A percentile compares a stretch with the other conserved stretches of the same genome.
Evolutionary conservation across 2,888 invertebrate species (phyloP).

Genomic region (Metalampra italica): DNA sequence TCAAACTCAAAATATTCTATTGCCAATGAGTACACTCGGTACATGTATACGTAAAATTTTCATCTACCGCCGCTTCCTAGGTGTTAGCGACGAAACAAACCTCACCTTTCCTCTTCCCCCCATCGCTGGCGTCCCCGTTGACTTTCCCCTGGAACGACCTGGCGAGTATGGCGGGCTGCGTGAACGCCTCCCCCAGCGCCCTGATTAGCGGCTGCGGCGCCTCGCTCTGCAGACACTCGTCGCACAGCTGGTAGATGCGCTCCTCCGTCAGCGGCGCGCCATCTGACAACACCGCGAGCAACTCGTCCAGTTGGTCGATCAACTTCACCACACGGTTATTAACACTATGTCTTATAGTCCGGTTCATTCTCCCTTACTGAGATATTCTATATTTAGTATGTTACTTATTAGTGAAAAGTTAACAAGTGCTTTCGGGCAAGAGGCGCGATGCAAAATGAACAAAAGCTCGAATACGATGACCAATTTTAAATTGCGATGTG

Average conservation of each 20-base stretch:
- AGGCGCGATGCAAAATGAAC: no score
- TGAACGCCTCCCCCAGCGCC: slow-evolving; percentile 88
- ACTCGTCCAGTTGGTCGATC: slow-evolving; percentile 35
- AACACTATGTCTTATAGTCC: not conserved
- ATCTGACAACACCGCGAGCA: slow-evolving; percentile 46
- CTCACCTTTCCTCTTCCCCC: slow-evolving; percentile 46
- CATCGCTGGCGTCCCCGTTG: slow-evolving; percentile 23
- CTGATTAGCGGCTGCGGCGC: slow-evolving; percentile 85
- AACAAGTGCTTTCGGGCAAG: no score
- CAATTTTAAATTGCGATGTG: no score
- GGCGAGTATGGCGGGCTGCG: slow-evolving; percentile 79
- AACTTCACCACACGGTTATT: slow-evolving; percentile 19
- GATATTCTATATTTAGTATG: no score
- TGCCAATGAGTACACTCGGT: no score
- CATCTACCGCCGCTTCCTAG: no score
- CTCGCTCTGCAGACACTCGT: slow-evolving; percentile 83
- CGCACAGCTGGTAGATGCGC: slow-evolving; percentile 85
- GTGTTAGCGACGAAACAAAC: no score
- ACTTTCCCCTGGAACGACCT: slow-evolving; percentile 82
- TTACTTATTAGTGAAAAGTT: no score
- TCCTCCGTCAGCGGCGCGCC: slow-evolving; percentile 84
- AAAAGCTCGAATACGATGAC: no score
- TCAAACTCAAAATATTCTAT: no score
- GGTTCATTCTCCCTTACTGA: not conserved
- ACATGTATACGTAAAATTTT: no score